Base-by-base conservation (phyloP, 2,888 invertebrate species). In the Trilocha varians region DNA sequence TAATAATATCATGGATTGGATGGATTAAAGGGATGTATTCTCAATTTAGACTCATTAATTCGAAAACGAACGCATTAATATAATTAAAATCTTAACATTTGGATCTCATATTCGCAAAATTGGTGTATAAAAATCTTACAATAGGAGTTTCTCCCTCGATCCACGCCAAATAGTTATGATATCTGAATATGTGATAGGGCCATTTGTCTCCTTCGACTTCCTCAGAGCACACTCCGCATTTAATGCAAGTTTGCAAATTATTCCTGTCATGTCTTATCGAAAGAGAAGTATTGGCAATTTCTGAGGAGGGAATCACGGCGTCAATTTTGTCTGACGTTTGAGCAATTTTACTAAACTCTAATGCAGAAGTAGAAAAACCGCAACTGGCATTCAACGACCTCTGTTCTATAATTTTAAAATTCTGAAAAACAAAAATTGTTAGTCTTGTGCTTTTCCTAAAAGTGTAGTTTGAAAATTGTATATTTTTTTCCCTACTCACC, bases 81-180 rank as follows among this genome's bases (percentile, higher is more conserved):
- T n/a, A n/a, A n/a, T 13, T 34, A 11, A n/a, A 13, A 34, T 34
- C 13, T 13, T 4, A 34, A 2, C 34, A 34, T 2, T 5, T n/a
- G 9, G 5, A 41, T 25, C n/a, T n/a, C 6, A 2, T 25, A 11
- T 11, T 25, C 6, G 3, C 2, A 9, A 3, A 25, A 2, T 3
- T 25, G 11, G 6, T 25, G 6, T 25, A 25, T 25, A 9, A 25
- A 25, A 25, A 42, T 41, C 74, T 80, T 79, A 89, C 89, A 59
- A 88, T 55, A 43, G 87, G 78, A 18, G 60, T 42, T 35, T 87
- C 79, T 39, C 85, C 88, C 35, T 79, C 72, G 46, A 73, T 65
- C 90, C 90, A 90, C 6, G 87, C 84, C 50, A 89, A 69, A 50
- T 89, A 87, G 45, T 88, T 85, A 62, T 91, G 91, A 36, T 65